Percentiles rank a stretch among this genome's conserved stretches.
Conservation (phyloP, 2,797 vertebrate species). For the Mormyrops boulengeri region DNA sequence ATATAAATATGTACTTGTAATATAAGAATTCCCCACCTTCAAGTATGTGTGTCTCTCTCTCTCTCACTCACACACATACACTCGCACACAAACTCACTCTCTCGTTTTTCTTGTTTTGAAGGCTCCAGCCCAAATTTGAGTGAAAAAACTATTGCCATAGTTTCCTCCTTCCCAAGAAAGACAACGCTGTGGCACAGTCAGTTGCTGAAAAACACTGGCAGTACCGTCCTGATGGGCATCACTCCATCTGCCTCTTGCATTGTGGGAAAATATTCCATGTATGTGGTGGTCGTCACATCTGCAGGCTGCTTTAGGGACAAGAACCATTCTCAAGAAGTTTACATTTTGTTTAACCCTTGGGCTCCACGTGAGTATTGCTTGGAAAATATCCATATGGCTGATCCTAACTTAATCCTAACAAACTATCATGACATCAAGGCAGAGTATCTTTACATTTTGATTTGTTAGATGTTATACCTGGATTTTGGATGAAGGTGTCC, state of each 20-base stretch:
- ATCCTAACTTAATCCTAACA: not conserved
- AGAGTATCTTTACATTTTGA: not conserved
- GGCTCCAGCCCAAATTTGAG: slow-evolving; percentile 64
- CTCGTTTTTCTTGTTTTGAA: slow-evolving; percentile 36
- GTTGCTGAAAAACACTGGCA: slow-evolving; percentile 38
- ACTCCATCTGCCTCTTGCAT: slow-evolving; percentile 66
- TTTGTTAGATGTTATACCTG: not conserved
- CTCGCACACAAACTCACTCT: not conserved
- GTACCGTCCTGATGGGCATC: slow-evolving; percentile 54
- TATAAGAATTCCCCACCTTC: not conserved
- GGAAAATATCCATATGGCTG: not conserved
- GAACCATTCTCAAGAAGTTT: slow-evolving; percentile 61
- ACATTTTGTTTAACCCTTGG: slow-evolving; percentile 89
- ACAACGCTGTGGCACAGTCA: slow-evolving; percentile 57
- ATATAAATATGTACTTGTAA: slow-evolving; percentile 10
- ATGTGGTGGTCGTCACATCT: slow-evolving; percentile 53
- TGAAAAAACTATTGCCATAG: slow-evolving; percentile 61
- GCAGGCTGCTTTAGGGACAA: slow-evolving; percentile 58
- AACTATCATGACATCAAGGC: not conserved
- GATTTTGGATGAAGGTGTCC: not conserved
- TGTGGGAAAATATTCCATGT: slow-evolving; percentile 73
- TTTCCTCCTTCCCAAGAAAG: slow-evolving; percentile 48
- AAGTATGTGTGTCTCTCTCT: not conserved
- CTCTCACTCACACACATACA: not conserved
- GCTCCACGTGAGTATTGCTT: slow-evolving; percentile 57